phyloP scores from a whole-genome alignment of 2,797 vertebrate species.

The Malacoraja senta region DNA sequence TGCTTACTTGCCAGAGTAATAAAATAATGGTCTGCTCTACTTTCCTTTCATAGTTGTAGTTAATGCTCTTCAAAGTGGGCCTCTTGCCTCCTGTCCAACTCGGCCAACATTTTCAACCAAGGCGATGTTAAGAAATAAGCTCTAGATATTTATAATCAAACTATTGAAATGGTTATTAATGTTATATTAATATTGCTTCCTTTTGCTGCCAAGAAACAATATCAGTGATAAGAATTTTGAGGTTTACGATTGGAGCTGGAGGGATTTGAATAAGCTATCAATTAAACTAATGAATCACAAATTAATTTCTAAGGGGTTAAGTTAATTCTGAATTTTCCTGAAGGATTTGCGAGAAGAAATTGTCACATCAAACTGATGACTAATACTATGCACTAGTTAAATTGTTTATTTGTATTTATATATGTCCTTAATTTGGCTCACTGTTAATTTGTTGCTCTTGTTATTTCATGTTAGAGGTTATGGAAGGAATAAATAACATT shows the following conservation, averaged over 20 bases:
- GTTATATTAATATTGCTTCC: neutral
- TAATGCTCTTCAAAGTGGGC: neutral
- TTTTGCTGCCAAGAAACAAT: neutral
- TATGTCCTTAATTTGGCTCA: neutral
- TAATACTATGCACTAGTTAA: neutral
- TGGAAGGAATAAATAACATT: neutral
- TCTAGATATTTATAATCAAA: neutral
- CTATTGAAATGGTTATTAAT: neutral
- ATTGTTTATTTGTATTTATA: neutral
- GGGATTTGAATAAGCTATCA: neutral
- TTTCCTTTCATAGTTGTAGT: neutral
- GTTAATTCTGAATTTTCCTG: neutral
- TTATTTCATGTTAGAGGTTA: neutral
- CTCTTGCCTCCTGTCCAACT: neutral
- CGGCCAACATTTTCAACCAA: neutral
- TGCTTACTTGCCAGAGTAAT: neutral
- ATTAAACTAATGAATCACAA: too few relatives aligned
- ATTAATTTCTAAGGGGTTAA: slow-evolving; percentile 4
- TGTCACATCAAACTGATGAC: neutral
- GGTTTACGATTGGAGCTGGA: neutral
- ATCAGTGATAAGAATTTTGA: neutral
- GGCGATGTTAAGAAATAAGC: neutral
- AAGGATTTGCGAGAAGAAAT: neutral
- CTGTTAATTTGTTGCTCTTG: neutral
- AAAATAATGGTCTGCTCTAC: neutral